Evolutionary conservation across 2,888 invertebrate genomes (phyloP), one percentile per base, ranked within the genome.

Genomic region (Brenthis ino): DNA sequence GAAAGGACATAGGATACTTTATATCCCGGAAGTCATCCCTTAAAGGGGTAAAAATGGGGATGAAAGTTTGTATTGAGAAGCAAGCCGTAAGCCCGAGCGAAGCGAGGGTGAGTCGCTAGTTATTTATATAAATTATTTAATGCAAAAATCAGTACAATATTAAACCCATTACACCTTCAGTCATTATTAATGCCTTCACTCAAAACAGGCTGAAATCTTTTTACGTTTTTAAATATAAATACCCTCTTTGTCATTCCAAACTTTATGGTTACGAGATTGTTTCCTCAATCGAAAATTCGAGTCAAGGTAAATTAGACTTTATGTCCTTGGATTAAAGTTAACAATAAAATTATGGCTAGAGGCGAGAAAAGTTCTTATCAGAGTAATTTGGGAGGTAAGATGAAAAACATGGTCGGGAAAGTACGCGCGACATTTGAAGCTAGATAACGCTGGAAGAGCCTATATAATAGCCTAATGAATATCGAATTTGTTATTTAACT

Each of bases 351-450:
- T 82, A 72, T 68, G 61, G 55, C 71, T 66, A 66, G 72, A 65
- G 71, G 72, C 74, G 66, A 64, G 58, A 67, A 68, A 81, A 84
- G 76, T 85, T 82, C 78, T 85, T 85, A 85, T 85, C 85, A 75
- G 67, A 76, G 77, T 74, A 82, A 85, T 84, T 84, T 82, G 72
- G 74, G 33, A 68, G 68, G 72, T 70, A 75, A 81, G 81, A 79
- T 80, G 80, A 77, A 80, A 82, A 82, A 80, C 80, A 78, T 78
- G 76, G 74, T 60, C 48, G 73, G 76, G 77, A 76, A 76, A 77
- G 72, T 68, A 51, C 63, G 67, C 57, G 63, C 61, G 64, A 67
- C 16, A 57, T 57, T 64, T 58, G 37, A 63, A 65, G 53, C 51
- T 50, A 12, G 3, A 53, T 64, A 48, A 60, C 13, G 12, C 64